Base-by-base conservation (phyloP, 2,888 invertebrate species). In the Brachyopa scutellaris region DNA sequence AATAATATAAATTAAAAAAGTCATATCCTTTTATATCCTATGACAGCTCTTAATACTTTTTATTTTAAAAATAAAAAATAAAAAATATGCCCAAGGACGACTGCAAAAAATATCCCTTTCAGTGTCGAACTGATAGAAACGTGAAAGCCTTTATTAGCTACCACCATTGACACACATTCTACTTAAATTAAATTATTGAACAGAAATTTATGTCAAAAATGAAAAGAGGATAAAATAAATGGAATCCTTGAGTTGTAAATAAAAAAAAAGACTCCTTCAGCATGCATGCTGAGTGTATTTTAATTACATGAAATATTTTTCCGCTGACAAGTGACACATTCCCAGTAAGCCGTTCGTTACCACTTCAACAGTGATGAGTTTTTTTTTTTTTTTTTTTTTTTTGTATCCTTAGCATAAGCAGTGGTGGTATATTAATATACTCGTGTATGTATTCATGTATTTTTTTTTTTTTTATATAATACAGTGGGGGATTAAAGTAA, bases 221-320 rank as follows among this genome's bases (percentile, higher is more conserved):
- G 11, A 29, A 29, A 59, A 47, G 45, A 9, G 40, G 31, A 21
- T 13, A 23, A 40, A 47, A 36, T 42, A 62, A 47, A 21, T 66
- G 38, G 40, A 29, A 29, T 17, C 64, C 38, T 29, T 51, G 36
- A 49, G 38, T 21, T 21, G 33, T 33, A 13, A 21, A 21, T 9
- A 19, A 4, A 21, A 21, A 62, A 33, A n/a, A 38, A 29, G 15
- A 13, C 26, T 36, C 62, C 33, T 62, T 53, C 31, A 36, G 62
- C 40, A 42, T 31, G 62, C n/a, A n/a, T 42, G 15, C 3, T 21
- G 59, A 38, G 66, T 21, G 21, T 47, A 38, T 70, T 57, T 67
- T 67, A 69, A 53, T 69, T 51, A 76, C 59, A 59, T 36, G 59
- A 67, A 76, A 76, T 59, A 33, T 36, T 49, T 36, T 61, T 26